These are phyloP conservation scores for Tinea trinotella DNA, from an alignment of 2,888 invertebrate genomes.

Conservation along the genomic window DNA sequence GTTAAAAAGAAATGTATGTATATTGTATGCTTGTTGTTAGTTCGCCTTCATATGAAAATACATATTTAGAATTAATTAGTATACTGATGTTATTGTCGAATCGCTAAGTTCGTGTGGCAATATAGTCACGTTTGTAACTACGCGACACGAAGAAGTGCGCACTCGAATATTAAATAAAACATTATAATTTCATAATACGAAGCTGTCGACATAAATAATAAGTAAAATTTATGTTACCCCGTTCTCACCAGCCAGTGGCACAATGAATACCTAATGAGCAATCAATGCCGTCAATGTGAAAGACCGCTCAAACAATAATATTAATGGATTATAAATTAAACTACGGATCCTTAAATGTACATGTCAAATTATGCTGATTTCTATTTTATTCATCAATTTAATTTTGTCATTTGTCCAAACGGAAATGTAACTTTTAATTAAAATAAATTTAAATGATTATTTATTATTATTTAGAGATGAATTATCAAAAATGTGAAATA, in stretches of 20 bases:
- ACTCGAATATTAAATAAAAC: slow-evolving; percentile 53
- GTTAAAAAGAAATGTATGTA: no score
- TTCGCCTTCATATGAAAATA: not conserved
- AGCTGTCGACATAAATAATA: slow-evolving; percentile 69
- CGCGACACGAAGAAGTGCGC: slow-evolving; percentile 28
- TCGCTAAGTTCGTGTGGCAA: not conserved
- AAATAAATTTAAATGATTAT: no score
- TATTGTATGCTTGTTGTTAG: not conserved
- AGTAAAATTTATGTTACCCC: slow-evolving; percentile 72
- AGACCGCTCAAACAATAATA: not conserved
- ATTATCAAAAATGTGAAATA: no score
- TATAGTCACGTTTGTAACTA: slow-evolving; percentile 46
- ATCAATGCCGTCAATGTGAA: slow-evolving; percentile 32
- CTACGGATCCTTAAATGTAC: not conserved
- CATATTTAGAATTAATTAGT: slow-evolving; percentile 1
- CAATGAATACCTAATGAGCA: slow-evolving; percentile 57
- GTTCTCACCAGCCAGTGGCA: slow-evolving; percentile 63
- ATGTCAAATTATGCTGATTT: not conserved
- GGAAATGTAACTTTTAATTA: no score
- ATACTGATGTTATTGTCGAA: slow-evolving; percentile 11
- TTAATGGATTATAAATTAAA: slow-evolving; percentile 2
- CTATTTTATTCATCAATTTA: no score
- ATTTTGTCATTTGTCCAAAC: no score
- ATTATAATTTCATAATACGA: slow-evolving; percentile 71
- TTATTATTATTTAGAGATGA: no score